Percentiles rank a stretch among this genome's conserved stretches.
Evolutionary conservation across 2,888 invertebrate genomes (phyloP).

Genomic region (Andrena bicolor): DNA sequence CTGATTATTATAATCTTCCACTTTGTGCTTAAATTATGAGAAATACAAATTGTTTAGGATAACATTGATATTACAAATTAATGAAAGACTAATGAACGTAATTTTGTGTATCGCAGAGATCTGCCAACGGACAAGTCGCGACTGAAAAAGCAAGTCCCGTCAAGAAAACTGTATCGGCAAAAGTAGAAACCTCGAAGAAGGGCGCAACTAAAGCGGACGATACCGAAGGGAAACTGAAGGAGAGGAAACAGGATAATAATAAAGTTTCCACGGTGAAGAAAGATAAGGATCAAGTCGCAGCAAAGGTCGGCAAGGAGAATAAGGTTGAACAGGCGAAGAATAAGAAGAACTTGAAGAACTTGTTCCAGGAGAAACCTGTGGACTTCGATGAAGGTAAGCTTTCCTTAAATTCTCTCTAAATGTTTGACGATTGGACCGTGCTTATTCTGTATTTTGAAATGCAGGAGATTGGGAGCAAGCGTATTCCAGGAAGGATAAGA

Average conservation of each 20-base stretch:
- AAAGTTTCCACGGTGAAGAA: slow-evolving; percentile 83
- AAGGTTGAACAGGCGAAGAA: slow-evolving; percentile 87
- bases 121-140: slow-evolving; percentile 88
- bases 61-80: background rate
- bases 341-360: slow-evolving; percentile 88
- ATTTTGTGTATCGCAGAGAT: slow-evolving; percentile 86
- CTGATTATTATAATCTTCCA: background rate
- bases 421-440: background rate
- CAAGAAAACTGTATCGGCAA: slow-evolving; percentile 85
- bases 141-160: slow-evolving; percentile 87
- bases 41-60: background rate
- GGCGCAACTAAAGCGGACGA: slow-evolving; percentile 84
- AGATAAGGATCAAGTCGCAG: slow-evolving; percentile 76
- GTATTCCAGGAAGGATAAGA: slow-evolving; percentile 90
- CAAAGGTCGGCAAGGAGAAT: slow-evolving; percentile 84
- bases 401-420: slow-evolving; percentile 6
- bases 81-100: background rate
- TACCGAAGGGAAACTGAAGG: slow-evolving; percentile 85
- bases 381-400: slow-evolving; percentile 89
- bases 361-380: slow-evolving; percentile 88
- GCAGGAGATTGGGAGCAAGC: slow-evolving; percentile 89
- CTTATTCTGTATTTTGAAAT: slow-evolving; percentile 34
- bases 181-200: slow-evolving; percentile 86
- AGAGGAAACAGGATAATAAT: slow-evolving; percentile 86
- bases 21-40: background rate